phyloP scores from a whole-genome alignment of 2,113 vertebrate species.

The Leptodactylus fuscus region DNA sequence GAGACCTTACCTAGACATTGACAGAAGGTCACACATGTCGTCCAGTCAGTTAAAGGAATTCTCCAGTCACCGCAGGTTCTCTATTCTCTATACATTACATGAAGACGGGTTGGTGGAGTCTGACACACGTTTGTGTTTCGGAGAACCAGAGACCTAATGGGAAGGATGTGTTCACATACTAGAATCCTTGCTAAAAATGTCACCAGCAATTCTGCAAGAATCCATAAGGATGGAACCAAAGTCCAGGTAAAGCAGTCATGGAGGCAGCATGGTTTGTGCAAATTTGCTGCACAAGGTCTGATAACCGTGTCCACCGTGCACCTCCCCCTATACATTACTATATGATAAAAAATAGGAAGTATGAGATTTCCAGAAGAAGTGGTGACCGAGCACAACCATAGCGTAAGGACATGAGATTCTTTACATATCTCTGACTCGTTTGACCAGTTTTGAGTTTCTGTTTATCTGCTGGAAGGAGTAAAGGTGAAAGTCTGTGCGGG shows the following conservation, averaged over 20 bases:
- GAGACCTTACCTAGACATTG: neutral
- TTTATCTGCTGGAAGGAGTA: neutral
- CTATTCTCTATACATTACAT: too few species aligned
- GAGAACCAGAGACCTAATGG: too few species aligned
- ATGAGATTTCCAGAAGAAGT: neutral
- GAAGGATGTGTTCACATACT: too few species aligned
- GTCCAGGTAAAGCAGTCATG: too few species aligned
- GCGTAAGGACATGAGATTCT: neutral
- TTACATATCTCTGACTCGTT: constrained; percentile 5
- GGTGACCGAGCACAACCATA: too few species aligned
- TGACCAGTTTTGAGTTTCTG: constrained; percentile 45
- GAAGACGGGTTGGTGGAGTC: neutral
- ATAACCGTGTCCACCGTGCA: too few species aligned
- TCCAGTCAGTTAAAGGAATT: neutral
- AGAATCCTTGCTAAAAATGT: too few species aligned
- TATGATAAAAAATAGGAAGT: neutral
- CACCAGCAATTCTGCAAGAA: too few species aligned
- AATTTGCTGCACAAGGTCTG: too few species aligned
- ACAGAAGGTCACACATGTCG: neutral
- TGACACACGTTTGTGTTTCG: neutral
- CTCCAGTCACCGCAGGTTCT: neutral
- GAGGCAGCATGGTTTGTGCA: too few species aligned
- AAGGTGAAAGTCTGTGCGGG: constrained; percentile 5
- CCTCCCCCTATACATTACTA: too few species aligned
- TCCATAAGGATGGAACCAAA: too few species aligned